Percentiles rank a stretch among this genome's conserved stretches.
Evolutionary conservation across 2,888 invertebrate genomes (phyloP).

Genomic region (Leptinotarsa juncta): DNA sequence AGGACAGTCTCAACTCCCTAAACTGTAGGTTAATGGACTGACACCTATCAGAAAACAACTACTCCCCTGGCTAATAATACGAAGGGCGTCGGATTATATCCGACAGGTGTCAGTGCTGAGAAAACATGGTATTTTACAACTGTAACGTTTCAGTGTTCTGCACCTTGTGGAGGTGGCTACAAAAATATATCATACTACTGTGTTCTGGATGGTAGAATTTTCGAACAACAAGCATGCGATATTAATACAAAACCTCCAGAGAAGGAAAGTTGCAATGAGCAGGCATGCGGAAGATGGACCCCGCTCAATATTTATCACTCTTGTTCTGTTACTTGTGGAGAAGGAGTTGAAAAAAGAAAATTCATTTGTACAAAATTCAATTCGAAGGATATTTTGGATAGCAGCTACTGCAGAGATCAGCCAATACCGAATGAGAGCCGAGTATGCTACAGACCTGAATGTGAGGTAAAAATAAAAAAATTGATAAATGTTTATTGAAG

Average conservation of each 20-base stretch:
- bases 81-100: no score
- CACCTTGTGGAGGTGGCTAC: conserved; percentile 73
- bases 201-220: conserved; percentile 67
- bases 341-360: conserved; percentile 65
- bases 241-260: conserved; percentile 48
- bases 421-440: conserved; percentile 52
- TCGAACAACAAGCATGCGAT: conserved; percentile 64
- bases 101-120: no score
- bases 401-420: conserved; percentile 53
- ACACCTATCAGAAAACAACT: no score
- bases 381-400: conserved; percentile 55
- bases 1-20: no score
- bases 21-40: no score
- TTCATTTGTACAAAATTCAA: conserved; percentile 58
- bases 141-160: conserved; percentile 70
- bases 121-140: no score
- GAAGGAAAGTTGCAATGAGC: conserved; percentile 57
- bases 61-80: no score
- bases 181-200: conserved; percentile 67
- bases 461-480: conserved; percentile 45
- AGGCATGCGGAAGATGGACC: conserved; percentile 69
- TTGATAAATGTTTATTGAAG: no score
- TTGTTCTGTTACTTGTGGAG: conserved; percentile 68
- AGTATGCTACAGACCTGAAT: conserved; percentile 46
- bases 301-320: conserved; percentile 67